phyloP scores from a whole-genome alignment of 2,113 vertebrate species.

The Micronisus gabar region DNA sequence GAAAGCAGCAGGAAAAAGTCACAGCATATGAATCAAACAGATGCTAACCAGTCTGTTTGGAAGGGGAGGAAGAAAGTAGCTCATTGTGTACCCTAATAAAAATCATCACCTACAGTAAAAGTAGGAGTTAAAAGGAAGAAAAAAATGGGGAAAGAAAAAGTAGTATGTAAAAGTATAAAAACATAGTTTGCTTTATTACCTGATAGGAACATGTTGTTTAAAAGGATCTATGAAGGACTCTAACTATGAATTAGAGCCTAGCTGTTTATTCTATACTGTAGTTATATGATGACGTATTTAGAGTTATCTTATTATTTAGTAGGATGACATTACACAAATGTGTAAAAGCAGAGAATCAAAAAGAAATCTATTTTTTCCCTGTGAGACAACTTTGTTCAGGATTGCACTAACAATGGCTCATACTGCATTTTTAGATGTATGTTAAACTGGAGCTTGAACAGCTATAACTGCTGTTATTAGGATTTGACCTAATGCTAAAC shows the following conservation, averaged over 20 bases:
- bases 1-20: constrained; percentile 84
- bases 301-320: background rate
- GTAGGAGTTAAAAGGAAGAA: background rate
- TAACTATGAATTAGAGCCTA: background rate
- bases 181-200: background rate
- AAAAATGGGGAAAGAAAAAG: background rate
- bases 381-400: background rate
- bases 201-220: background rate
- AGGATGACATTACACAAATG: background rate
- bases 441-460: background rate
- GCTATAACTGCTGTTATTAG: background rate
- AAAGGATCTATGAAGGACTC: background rate
- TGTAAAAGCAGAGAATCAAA: background rate
- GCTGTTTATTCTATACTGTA: background rate
- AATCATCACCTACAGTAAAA: constrained; percentile 52
- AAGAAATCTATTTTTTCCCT: background rate
- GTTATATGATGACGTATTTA: background rate
- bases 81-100: constrained; percentile 53
- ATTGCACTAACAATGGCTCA: background rate
- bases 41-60: constrained; percentile 67
- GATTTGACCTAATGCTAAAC: background rate
- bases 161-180: background rate
- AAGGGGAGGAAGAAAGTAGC: constrained; percentile 60
- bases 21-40: constrained; percentile 78
- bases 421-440: background rate